These are phyloP conservation scores for Macrosoma leucophasiata DNA, from an alignment of 2,888 invertebrate species.

Conservation along the genomic window DNA sequence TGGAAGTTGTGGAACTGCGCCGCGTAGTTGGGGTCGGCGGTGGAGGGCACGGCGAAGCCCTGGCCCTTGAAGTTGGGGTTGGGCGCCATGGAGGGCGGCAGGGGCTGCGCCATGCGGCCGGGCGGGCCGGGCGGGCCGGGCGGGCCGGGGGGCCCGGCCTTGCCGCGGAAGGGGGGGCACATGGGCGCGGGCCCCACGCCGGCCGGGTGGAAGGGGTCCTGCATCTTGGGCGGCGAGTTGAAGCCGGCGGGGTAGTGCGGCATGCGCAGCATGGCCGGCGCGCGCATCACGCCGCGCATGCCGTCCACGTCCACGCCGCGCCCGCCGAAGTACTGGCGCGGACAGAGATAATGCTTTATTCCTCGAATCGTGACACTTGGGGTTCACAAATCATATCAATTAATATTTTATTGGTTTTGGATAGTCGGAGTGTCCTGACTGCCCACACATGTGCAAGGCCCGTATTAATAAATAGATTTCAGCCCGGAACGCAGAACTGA, in stretches of 20 bases:
- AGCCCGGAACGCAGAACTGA: no score
- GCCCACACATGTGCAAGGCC: no score
- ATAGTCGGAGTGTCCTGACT: no score
- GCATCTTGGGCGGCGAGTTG: constrained; percentile 66
- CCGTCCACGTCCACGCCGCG: constrained; percentile 73
- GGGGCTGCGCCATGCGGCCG: constrained; percentile 77
- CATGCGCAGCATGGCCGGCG: constrained; percentile 59
- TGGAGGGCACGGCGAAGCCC: constrained; percentile 88
- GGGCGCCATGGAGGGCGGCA: constrained; percentile 86
- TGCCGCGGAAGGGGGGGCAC: constrained; percentile 60
- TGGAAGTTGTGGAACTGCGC: constrained; percentile 97
- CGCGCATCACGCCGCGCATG: constrained; percentile 68
- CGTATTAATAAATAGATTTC: no score
- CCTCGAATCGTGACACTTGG: no score
- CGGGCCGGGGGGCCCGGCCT: no score
- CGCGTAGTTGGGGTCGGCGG: constrained; percentile 93
- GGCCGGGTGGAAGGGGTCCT: constrained; percentile 49
- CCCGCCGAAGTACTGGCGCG: constrained; percentile 84
- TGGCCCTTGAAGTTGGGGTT: constrained; percentile 83
- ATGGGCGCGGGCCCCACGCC: constrained; percentile 42
- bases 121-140: constrained; percentile 40
- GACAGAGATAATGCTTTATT: no score
- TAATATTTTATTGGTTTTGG: no score
- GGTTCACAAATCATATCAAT: no score
- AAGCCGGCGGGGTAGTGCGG: constrained; percentile 66